Conservation (phyloP, 2,797 vertebrate genomes). For the Toxotes lorentzi region DNA sequence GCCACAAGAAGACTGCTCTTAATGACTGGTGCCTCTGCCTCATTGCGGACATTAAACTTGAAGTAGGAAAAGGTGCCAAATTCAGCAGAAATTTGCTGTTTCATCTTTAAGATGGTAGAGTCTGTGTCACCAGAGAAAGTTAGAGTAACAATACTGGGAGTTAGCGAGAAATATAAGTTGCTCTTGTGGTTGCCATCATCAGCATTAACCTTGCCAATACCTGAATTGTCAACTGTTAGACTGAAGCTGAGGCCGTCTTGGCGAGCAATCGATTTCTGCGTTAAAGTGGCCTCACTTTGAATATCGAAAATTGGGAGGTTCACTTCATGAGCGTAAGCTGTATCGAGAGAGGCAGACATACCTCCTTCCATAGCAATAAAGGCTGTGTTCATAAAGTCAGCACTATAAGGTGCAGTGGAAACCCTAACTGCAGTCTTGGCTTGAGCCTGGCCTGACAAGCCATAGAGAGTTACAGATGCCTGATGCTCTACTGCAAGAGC, state of each 20-base stretch:
- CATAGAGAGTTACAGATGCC: slow-evolving; percentile 85
- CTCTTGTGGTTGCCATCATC: slow-evolving; percentile 86
- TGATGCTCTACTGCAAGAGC: slow-evolving; percentile 87
- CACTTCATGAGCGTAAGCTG: slow-evolving; percentile 86
- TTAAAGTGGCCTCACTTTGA: slow-evolving; percentile 82
- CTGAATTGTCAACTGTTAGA: slow-evolving; percentile 81
- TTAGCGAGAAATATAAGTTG: slow-evolving; percentile 78
- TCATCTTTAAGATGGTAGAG: slow-evolving; percentile 86
- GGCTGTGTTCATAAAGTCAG: slow-evolving; percentile 84
- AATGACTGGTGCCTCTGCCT: slow-evolving; percentile 85
- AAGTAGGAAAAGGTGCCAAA: slow-evolving; percentile 75
- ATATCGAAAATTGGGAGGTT: slow-evolving; percentile 82
- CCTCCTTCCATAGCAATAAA: slow-evolving; percentile 85
- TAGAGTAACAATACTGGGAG: slow-evolving; percentile 76
- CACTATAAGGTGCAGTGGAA: slow-evolving; percentile 80
- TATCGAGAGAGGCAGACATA: slow-evolving; percentile 86
- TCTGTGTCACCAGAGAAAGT: slow-evolving; percentile 85
- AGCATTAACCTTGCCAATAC: slow-evolving; percentile 84
- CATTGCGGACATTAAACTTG: slow-evolving; percentile 85
- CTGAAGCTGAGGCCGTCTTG: slow-evolving; percentile 79
- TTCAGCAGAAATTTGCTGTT: slow-evolving; percentile 86
- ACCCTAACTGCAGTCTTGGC: slow-evolving; percentile 86
- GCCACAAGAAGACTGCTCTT: slow-evolving; percentile 87
- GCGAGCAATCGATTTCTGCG: slow-evolving; percentile 81
- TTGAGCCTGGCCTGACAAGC: slow-evolving; percentile 83